Conservation (phyloP, 2,888 invertebrate genomes). For the Beris chalybata region DNA sequence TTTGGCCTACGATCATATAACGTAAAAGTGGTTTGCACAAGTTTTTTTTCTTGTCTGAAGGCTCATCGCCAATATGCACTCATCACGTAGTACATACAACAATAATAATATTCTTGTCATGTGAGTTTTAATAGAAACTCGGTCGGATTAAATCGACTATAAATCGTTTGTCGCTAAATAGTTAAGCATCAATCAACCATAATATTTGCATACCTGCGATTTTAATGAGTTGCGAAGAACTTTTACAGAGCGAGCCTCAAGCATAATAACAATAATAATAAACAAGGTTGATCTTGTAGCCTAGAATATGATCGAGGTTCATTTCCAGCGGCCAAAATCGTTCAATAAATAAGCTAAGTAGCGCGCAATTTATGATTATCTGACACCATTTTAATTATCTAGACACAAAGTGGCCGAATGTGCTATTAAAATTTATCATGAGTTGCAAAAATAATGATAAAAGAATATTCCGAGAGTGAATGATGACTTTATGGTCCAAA, state of each 20-base stretch:
- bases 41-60: not conserved
- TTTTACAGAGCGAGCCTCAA: too few species aligned
- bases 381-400: slow-evolving; percentile 20
- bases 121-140: slow-evolving; percentile 18
- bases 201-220: too few species aligned
- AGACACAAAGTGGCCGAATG: not conserved
- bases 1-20: not conserved
- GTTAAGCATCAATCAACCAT: too few species aligned
- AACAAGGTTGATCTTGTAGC: slow-evolving; percentile 4
- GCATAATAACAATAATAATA: not conserved
- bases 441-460: slow-evolving; percentile 1
- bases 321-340: slow-evolving; percentile 5
- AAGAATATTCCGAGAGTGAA: too few species aligned
- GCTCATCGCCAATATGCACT: not conserved
- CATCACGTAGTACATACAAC: slow-evolving; percentile 10
- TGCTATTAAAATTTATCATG: slow-evolving; percentile 9
- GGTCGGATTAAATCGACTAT: slow-evolving; percentile 11
- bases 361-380: not conserved
- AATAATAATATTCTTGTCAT: slow-evolving; percentile 8
- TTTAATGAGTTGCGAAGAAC: too few species aligned
- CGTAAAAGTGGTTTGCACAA: slow-evolving; percentile 5
- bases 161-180: slow-evolving; percentile 3
- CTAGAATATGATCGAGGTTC: not conserved
- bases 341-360: not conserved
- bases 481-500: too few species aligned